Evolutionary conservation across 2,797 vertebrate species (phyloP).

Genomic region (Oceanodroma leucorhoa): DNA sequence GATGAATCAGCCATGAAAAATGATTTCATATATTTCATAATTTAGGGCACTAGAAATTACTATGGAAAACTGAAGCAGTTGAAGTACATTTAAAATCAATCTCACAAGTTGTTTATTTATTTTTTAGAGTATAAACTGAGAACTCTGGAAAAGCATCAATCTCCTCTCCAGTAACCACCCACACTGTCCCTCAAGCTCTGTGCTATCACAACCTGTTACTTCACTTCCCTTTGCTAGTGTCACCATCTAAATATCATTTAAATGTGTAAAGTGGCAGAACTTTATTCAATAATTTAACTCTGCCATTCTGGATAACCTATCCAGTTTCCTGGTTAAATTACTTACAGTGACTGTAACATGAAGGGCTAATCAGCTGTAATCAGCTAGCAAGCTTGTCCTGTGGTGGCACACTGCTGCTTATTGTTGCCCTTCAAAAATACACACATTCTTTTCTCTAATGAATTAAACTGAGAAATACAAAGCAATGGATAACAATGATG

Average conservation of each 20-base stretch:
- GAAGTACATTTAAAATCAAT: neutral
- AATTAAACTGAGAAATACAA: neutral
- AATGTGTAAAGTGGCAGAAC: neutral
- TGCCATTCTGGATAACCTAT: neutral
- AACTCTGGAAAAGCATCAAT: neutral
- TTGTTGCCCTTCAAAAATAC: neutral
- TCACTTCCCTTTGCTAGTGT: constrained; percentile 2
- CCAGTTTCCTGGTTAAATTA: neutral
- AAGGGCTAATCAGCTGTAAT: neutral
- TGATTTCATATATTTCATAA: neutral
- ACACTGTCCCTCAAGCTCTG: neutral
- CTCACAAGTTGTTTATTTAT: neutral
- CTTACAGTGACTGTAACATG: neutral
- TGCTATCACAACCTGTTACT: neutral
- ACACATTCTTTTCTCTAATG: neutral
- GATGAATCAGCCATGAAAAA: neutral
- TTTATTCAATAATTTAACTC: neutral
- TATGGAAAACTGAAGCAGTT: neutral
- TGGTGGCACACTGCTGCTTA: neutral
- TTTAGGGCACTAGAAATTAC: neutral
- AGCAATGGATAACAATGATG: neutral
- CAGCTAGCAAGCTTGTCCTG: neutral
- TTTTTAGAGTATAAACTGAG: neutral
- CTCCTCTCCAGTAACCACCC: neutral
- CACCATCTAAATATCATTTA: neutral